These are phyloP conservation scores for Oscheius sp. DNA, from an alignment of 1,140 invertebrate genomes.

Conservation along the genomic window DNA sequence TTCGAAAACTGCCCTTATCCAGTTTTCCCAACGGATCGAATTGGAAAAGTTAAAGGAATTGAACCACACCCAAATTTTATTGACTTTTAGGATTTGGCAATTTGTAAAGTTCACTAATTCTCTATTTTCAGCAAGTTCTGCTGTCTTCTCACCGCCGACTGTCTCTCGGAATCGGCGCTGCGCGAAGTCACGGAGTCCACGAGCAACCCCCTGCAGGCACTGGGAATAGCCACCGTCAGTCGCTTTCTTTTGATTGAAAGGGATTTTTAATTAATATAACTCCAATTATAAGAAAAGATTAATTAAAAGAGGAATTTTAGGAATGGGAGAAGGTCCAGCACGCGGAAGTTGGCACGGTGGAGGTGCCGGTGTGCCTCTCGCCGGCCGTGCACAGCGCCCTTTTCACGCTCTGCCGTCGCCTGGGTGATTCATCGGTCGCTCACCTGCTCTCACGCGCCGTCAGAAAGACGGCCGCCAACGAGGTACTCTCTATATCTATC, in stretches of 20 bases:
- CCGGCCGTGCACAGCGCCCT: slow-evolving; percentile 10
- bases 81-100: too few species aligned
- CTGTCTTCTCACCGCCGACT: neutral
- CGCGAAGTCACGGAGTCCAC: neutral
- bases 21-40: too few species aligned
- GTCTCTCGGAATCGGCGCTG: neutral
- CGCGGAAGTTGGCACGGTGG: slow-evolving; percentile 20
- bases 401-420: slow-evolving; percentile 11
- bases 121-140: neutral
- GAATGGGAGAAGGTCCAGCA: slow-evolving; percentile 15
- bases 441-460: slow-evolving; percentile 29
- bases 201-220: neutral
- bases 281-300: neutral
- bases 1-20: too few species aligned
- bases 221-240: neutral
- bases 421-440: slow-evolving; percentile 7
- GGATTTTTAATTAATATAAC: neutral
- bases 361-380: slow-evolving; percentile 23
- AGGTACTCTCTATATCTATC: neutral
- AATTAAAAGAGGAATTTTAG: slow-evolving; percentile 21
- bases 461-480: slow-evolving; percentile 2
- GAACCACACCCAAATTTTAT: too few species aligned
- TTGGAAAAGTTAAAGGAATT: too few species aligned
- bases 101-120: too few species aligned
- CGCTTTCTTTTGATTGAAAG: neutral